A percentile compares a stretch with the other conserved stretches of the same genome.
phyloP scores from a whole-genome alignment of 1,140 invertebrate genomes.

The Aleiodes sp. region DNA sequence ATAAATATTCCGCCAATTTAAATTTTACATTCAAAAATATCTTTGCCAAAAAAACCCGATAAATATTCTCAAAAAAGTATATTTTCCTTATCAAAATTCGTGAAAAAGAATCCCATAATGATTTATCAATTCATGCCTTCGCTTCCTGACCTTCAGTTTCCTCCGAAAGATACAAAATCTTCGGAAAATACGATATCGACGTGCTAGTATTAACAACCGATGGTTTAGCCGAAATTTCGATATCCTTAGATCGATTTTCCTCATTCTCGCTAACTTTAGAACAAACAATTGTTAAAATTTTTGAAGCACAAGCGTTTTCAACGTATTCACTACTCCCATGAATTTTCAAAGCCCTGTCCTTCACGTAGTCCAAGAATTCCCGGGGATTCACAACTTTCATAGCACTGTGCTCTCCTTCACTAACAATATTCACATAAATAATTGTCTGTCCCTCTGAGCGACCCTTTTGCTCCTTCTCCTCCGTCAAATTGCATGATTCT shows the following conservation, averaged over 20 bases:
- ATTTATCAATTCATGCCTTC: too few species aligned
- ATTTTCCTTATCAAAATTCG: too few species aligned
- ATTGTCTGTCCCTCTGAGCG: conserved; percentile 32
- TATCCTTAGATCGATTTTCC: conserved; percentile 39
- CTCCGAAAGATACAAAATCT: too few species aligned
- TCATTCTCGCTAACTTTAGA: conserved; percentile 30
- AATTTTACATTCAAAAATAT: too few species aligned
- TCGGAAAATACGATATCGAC: conserved; percentile 46
- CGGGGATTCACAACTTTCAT: conserved; percentile 41
- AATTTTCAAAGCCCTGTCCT: conserved; percentile 36
- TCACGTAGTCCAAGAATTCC: conserved; percentile 43
- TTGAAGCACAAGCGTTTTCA: conserved; percentile 14
- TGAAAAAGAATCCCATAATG: too few species aligned
- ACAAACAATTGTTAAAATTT: conserved; percentile 42
- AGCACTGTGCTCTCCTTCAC: conserved; percentile 35
- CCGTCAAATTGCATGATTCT: too few species aligned
- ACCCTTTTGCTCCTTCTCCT: too few species aligned
- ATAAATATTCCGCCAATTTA: too few species aligned
- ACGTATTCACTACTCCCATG: conserved; percentile 21
- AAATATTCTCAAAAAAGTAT: too few species aligned
- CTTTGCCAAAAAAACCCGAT: too few species aligned
- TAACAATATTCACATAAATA: conserved; percentile 46
- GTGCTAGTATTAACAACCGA: conserved; percentile 49
- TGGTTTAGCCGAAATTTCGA: conserved; percentile 48
- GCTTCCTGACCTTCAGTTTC: too few species aligned